Base-by-base conservation (phyloP, 2,888 invertebrate species). In the Erebia aethiops region DNA sequence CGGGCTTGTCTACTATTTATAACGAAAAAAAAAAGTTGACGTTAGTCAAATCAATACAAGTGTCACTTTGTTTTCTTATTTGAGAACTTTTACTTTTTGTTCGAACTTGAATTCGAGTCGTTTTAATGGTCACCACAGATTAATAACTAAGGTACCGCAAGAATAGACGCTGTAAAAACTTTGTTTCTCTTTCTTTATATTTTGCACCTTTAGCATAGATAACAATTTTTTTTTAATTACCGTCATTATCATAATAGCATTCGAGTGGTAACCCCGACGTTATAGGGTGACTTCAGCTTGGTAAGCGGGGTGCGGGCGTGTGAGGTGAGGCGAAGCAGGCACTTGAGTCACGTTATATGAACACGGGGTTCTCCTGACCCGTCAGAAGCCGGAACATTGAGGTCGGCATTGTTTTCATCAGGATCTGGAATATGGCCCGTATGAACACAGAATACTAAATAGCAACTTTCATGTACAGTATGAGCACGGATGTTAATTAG, bases 381-480 rank as follows among this genome's bases (percentile, higher is more conserved):
- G 99, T 99, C 85, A 99, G 95, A 87, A 99, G 95, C 84, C 99
- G 96, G 95, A 99, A 99, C 98, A 99, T 99, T 78, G 99, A 99
- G 78, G 99, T 99, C 82, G 99, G 99, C 99, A 99, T 99, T 74
- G 99, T 99, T 94, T 99, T 99, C 99, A 99, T 99, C 82, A 99
- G 95, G 82, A 99, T 99, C 99, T 99, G 95, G 49, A 95, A 94
- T 35, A 7, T 7, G 7, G 35, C 7, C 5, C 0, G 35, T 35
- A 35, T 35, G 5, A 35, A 0, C 35, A 35, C 7, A 1, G 35
- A 26, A 26, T n/a, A n/a, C n/a, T 26, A 26, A 26, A 26, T 26
- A 26, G 2, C 4, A 26, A 2, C 26, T 26, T n/a, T n/a, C n/a
- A n/a, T n/a, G n/a, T n/a, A n/a, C n/a, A n/a, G 35, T 35, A 35